Conservation (phyloP, 2,797 vertebrate genomes). For the Crocidura indochinensis region DNA sequence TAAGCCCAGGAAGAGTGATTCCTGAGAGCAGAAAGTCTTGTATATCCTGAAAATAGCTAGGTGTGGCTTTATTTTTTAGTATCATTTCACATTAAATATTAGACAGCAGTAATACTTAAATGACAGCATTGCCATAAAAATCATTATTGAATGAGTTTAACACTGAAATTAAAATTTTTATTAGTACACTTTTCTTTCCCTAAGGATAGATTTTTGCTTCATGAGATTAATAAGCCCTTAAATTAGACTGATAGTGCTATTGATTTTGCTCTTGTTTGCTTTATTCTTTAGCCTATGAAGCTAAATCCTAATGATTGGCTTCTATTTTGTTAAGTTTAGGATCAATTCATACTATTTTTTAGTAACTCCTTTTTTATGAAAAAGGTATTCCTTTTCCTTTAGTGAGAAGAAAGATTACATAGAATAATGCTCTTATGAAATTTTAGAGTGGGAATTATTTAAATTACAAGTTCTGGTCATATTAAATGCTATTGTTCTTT, state of each 20-base stretch:
- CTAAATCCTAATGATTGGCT: neutral
- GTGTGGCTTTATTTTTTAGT: no score
- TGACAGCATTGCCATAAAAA: neutral
- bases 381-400: neutral
- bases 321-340: neutral
- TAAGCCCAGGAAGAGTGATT: no score
- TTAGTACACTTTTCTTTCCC: neutral
- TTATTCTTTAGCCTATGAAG: constrained; percentile 14
- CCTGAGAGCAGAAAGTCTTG: no score
- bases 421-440: neutral
- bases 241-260: neutral
- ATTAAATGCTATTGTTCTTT: neutral
- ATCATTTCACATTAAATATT: no score
- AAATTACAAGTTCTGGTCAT: neutral
- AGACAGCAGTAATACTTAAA: no score
- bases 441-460: constrained; percentile 18
- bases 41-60: no score
- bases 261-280: constrained; percentile 9
- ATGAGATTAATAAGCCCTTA: neutral
- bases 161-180: neutral
- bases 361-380: neutral
- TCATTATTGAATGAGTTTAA: neutral
- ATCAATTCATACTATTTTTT: neutral
- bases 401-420: neutral
- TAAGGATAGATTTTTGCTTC: neutral